Conservation (phyloP, 2,797 vertebrate species). For the Carduelis carduelis region DNA sequence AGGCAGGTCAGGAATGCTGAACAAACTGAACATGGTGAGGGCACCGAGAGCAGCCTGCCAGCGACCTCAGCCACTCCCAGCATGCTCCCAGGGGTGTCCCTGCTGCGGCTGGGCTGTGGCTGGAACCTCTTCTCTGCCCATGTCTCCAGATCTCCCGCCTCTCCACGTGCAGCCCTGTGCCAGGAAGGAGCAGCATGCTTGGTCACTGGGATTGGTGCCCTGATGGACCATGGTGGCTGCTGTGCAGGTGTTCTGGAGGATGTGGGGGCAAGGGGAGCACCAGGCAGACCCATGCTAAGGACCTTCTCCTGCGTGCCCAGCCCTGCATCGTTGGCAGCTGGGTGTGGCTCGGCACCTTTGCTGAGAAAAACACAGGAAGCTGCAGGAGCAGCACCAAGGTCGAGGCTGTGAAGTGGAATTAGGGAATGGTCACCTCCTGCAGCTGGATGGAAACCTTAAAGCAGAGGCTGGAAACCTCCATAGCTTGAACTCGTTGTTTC, state of each 20-base stretch:
- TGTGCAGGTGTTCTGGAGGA: not conserved
- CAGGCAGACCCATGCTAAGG: not conserved
- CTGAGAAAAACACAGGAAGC: fast-evolving
- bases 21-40: not conserved
- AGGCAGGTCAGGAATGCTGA: not conserved
- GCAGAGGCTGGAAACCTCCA: not conserved
- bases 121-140: not conserved
- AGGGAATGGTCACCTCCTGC: not conserved
- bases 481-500: not conserved
- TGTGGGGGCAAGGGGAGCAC: not conserved
- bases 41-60: not conserved
- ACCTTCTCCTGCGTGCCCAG: fast-evolving
- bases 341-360: not conserved
- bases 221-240: fast-evolving
- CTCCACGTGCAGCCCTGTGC: fast-evolving
- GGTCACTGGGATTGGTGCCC: not conserved
- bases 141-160: too few species aligned
- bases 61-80: fast-evolving
- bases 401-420: not conserved
- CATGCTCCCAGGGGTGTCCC: fast-evolving
- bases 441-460: not conserved
- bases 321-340: fast-evolving
- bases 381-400: fast-evolving
- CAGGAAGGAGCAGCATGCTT: not conserved
- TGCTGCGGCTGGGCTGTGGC: not conserved